Percentiles rank a stretch among this genome's conserved stretches.
phyloP scores from a whole-genome alignment of 1,140 invertebrate genomes.

The Leguminivora glycinivorella region DNA sequence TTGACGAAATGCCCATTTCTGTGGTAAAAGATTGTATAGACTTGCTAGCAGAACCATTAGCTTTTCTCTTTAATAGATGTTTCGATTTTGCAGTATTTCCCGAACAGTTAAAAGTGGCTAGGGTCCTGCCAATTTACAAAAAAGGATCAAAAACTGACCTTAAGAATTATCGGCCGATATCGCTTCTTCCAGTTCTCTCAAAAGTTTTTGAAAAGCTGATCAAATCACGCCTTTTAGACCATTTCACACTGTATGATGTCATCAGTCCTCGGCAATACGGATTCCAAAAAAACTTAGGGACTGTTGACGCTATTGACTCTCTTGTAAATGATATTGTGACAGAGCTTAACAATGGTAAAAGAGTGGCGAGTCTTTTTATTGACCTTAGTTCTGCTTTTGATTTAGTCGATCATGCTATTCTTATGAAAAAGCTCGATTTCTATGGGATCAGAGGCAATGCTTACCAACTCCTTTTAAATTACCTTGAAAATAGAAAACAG shows the following conservation, averaged over 20 bases:
- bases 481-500: conserved; percentile 32
- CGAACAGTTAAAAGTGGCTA: conserved; percentile 35
- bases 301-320: background rate
- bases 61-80: conserved; percentile 32
- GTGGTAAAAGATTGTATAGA: conserved; percentile 34
- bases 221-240: conserved; percentile 23
- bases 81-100: conserved; percentile 30
- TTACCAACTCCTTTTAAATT: conserved; percentile 19
- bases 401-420: background rate
- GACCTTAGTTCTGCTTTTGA: background rate
- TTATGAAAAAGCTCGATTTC: background rate
- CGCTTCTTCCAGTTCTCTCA: conserved; percentile 27
- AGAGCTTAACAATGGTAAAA: background rate
- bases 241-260: background rate
- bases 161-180: conserved; percentile 33
- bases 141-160: conserved; percentile 29
- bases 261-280: background rate
- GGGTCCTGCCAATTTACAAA: conserved; percentile 32
- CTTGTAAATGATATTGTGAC: background rate
- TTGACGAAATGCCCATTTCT: conserved; percentile 30
- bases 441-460: conserved; percentile 31
- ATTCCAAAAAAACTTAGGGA: conserved; percentile 6
- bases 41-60: conserved; percentile 30
- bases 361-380: background rate
- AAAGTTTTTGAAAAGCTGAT: conserved; percentile 37